phyloP scores from a whole-genome alignment of 2,797 vertebrate species.

The Xyrichtys novacula region DNA sequence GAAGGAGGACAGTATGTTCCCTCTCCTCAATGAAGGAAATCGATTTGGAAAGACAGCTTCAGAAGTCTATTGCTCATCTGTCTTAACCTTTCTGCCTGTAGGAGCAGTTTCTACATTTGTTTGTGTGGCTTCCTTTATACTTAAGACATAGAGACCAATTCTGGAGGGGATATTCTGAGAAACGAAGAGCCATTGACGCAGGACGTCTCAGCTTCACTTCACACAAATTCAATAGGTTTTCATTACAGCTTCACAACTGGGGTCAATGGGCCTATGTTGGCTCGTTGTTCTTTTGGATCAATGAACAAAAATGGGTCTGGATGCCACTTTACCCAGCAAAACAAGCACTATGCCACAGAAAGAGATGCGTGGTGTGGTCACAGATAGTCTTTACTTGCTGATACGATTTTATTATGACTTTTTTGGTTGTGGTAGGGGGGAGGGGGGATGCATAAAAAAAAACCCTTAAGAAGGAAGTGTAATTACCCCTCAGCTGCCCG shows the following conservation, averaged over 20 bases:
- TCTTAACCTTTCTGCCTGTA: constrained; percentile 41
- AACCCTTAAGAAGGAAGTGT: neutral
- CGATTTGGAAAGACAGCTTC: constrained; percentile 38
- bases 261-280: constrained; percentile 42
- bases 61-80: constrained; percentile 36
- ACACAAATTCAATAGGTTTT: constrained; percentile 57
- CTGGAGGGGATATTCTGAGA: constrained; percentile 58
- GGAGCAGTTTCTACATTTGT: constrained; percentile 32
- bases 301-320: constrained; percentile 35
- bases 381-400: neutral
- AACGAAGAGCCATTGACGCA: constrained; percentile 37
- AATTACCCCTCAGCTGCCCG: constrained; percentile 1
- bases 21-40: constrained; percentile 54
- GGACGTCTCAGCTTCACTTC: constrained; percentile 32
- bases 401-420: neutral
- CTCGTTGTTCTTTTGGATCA: constrained; percentile 43
- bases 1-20: constrained; percentile 52
- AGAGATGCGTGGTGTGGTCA: neutral
- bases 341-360: constrained; percentile 17
- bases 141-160: constrained; percentile 22
- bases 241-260: constrained; percentile 44
- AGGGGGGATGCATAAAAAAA: too few relatives aligned
- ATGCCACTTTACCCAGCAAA: constrained; percentile 25
- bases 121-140: constrained; percentile 19
- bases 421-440: too few relatives aligned